A percentile compares a stretch with the other conserved stretches of the same genome.
Evolutionary conservation across 2,113 vertebrate genomes (phyloP).

Genomic region (Stercorarius parasiticus): DNA sequence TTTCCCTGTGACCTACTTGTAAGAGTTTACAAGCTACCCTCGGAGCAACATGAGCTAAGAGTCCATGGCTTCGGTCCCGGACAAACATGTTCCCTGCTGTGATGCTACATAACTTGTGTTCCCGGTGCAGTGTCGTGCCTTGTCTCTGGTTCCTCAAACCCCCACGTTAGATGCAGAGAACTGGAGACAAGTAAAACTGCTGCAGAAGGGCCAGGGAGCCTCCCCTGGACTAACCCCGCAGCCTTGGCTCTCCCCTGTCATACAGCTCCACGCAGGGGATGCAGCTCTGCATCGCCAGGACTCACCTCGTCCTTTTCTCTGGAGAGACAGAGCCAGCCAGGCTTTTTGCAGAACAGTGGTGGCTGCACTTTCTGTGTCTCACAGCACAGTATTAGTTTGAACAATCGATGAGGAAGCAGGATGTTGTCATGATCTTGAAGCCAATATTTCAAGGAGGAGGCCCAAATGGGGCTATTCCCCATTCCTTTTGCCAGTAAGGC

Average conservation of each 20-base stretch:
- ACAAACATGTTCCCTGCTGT: neutral
- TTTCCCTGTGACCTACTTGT: neutral
- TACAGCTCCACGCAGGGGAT: fast-evolving
- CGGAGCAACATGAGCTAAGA: neutral
- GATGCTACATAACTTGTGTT: neutral
- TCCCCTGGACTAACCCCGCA: neutral
- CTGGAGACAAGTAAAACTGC: neutral
- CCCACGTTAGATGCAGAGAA: neutral
- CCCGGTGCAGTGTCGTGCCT: neutral
- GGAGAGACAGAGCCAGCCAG: neutral
- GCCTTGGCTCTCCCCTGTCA: neutral
- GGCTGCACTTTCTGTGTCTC: neutral
- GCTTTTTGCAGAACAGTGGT: neutral
- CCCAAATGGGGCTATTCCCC: neutral
- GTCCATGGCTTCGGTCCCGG: neutral
- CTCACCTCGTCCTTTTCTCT: neutral
- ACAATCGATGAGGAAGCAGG: neutral
- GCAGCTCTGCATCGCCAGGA: neutral
- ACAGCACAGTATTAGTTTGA: neutral
- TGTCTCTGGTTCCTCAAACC: neutral
- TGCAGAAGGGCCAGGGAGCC: neutral
- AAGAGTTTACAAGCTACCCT: neutral
- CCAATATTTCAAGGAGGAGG: neutral
- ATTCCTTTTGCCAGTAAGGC: neutral
- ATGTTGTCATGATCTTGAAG: neutral